Percentiles rank a stretch among this genome's conserved stretches.
Evolutionary conservation across 2,113 vertebrate genomes (phyloP).

Genomic region (Equus przewalskii): DNA sequence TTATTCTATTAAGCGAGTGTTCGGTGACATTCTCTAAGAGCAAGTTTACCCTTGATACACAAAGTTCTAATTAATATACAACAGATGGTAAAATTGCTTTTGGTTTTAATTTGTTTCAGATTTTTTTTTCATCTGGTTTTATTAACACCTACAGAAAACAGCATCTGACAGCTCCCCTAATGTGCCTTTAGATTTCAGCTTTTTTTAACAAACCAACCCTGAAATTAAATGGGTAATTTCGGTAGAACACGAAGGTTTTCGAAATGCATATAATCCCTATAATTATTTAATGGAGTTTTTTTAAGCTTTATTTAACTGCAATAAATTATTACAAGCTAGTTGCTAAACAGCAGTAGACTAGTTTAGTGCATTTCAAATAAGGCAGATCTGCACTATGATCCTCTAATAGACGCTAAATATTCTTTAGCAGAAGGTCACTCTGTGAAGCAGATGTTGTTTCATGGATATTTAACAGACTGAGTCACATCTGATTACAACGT

Average conservation of each 20-base stretch:
- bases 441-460: slow-evolving; percentile 98
- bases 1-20: slow-evolving; percentile 88
- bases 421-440: slow-evolving; percentile 97
- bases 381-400: slow-evolving; percentile 88
- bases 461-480: slow-evolving; percentile 97
- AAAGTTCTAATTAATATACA: slow-evolving; percentile 91
- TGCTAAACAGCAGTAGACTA: slow-evolving; percentile 88
- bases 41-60: slow-evolving; percentile 90
- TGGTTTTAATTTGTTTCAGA: slow-evolving; percentile 89
- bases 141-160: slow-evolving; percentile 91
- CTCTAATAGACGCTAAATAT: slow-evolving; percentile 93
- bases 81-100: slow-evolving; percentile 92
- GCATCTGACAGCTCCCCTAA: slow-evolving; percentile 89
- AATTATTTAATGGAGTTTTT: slow-evolving; percentile 91
- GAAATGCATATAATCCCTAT: slow-evolving; percentile 89
- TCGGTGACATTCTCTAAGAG: slow-evolving; percentile 89
- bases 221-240: slow-evolving; percentile 91
- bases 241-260: slow-evolving; percentile 87
- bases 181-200: slow-evolving; percentile 86
- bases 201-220: slow-evolving; percentile 90
- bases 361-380: slow-evolving; percentile 89
- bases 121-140: slow-evolving; percentile 88
- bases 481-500: slow-evolving; percentile 98
- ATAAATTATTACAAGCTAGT: slow-evolving; percentile 89
- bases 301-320: slow-evolving; percentile 91